These are phyloP conservation scores for Drosophila percnosoma DNA, from an alignment of 2,888 invertebrate genomes.

Conservation along the genomic window DNA sequence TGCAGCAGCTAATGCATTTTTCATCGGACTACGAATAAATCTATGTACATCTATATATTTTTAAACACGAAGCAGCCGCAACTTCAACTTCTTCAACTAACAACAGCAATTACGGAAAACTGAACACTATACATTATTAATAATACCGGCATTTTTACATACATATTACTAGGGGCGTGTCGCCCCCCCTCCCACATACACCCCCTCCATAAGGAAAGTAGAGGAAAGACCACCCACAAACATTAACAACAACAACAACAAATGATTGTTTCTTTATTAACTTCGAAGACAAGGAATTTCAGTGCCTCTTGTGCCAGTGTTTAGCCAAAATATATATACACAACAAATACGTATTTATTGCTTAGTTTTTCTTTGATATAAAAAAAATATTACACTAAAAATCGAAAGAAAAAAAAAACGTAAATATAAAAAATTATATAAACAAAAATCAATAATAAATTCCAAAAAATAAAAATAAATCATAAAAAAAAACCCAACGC, in stretches of 20 bases:
- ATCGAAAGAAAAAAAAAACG: slow-evolving; percentile 34
- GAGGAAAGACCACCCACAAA: slow-evolving; percentile 43
- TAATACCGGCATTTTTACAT: slow-evolving; percentile 71
- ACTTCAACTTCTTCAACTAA: slow-evolving; percentile 37
- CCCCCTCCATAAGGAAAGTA: slow-evolving; percentile 9
- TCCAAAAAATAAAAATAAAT: slow-evolving; percentile 5
- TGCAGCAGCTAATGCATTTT: slow-evolving; percentile 75
- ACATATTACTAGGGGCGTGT: slow-evolving; percentile 52
- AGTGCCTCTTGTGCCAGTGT: slow-evolving; percentile 82
- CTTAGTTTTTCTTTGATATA: slow-evolving; percentile 79
- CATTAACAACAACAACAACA: slow-evolving; percentile 37
- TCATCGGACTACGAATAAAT: slow-evolving; percentile 63
- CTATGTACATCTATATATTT: slow-evolving; percentile 25
- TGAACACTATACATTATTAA: slow-evolving; percentile 64
- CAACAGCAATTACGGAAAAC: slow-evolving; percentile 41
- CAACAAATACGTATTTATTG: slow-evolving; percentile 81
- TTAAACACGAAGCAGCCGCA: slow-evolving; percentile 50
- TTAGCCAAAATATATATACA: slow-evolving; percentile 81
- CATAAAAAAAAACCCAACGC: slow-evolving; percentile 7
- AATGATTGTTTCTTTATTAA: slow-evolving; percentile 69
- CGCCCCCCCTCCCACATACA: slow-evolving; percentile 12
- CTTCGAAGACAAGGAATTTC: slow-evolving; percentile 81
- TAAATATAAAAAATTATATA: slow-evolving; percentile 13
- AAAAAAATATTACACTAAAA: slow-evolving; percentile 58
- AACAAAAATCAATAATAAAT: slow-evolving; percentile 30